Percentiles rank a stretch among this genome's conserved stretches.
These are phyloP conservation scores for Halisarca cf. caerulea DNA, from an alignment of 37 sponge, comb jelly and placozoan genomes.

Conservation along the genomic window DNA sequence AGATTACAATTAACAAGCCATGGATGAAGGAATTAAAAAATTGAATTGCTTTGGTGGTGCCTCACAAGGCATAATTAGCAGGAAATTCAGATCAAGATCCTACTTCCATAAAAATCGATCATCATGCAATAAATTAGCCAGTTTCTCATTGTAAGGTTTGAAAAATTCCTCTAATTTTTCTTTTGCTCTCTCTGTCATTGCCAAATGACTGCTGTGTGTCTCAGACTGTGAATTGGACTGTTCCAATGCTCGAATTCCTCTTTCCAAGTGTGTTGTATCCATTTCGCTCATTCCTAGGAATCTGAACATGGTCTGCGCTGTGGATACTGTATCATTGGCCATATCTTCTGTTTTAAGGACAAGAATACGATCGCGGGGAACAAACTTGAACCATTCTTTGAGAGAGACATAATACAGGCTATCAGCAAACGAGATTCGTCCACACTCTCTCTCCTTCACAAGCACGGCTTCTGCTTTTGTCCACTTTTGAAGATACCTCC, in stretches of 20 bases:
- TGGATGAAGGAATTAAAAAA: too few species aligned
- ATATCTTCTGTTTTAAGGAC: slow-evolving; percentile 49
- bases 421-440: not conserved
- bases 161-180: slow-evolving; percentile 26
- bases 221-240: not conserved
- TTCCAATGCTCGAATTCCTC: not conserved
- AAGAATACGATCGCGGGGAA: slow-evolving; percentile 42
- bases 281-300: not conserved
- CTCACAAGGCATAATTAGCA: too few species aligned
- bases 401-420: slow-evolving; percentile 26
- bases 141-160: slow-evolving; percentile 33
- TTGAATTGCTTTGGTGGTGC: too few species aligned
- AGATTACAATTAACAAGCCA: too few species aligned
- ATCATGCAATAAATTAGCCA: slow-evolving; percentile 37
- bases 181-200: slow-evolving; percentile 19
- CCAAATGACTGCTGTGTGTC: not conserved
- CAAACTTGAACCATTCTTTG: slow-evolving; percentile 40
- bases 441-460: not conserved
- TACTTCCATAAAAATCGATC: slow-evolving; percentile 46
- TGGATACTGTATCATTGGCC: slow-evolving; percentile 2
- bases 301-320: not conserved
- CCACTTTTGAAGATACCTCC: not conserved
- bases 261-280: not conserved
- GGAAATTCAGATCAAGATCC: too few species aligned
- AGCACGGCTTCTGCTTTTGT: not conserved